Conservation (phyloP, 2,888 invertebrate genomes). For the Bombylius major region DNA sequence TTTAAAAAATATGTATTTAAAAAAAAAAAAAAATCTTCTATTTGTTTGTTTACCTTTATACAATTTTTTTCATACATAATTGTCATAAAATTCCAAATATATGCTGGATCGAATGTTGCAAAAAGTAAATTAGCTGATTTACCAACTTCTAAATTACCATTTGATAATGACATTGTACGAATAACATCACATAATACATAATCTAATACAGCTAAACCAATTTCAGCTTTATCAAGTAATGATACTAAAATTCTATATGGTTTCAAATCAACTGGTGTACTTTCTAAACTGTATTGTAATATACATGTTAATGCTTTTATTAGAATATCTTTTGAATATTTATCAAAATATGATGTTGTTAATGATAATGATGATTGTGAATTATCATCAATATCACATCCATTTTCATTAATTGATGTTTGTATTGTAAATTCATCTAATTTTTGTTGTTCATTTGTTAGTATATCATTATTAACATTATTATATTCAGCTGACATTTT, state of each 20-base stretch:
- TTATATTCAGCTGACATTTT: slow-evolving; percentile 38
- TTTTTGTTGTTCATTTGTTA: slow-evolving; percentile 3
- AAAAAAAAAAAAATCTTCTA: too few species aligned
- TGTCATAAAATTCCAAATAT: slow-evolving; percentile 72
- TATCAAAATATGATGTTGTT: slow-evolving; percentile 46
- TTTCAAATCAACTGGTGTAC: slow-evolving; percentile 47
- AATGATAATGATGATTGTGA: slow-evolving; percentile 2
- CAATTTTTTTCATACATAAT: slow-evolving; percentile 49
- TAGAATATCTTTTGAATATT: slow-evolving; percentile 53
- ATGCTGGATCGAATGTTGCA: slow-evolving; percentile 70
- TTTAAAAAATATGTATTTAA: neutral
- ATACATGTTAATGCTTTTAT: slow-evolving; percentile 51
- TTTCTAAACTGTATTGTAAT: slow-evolving; percentile 43
- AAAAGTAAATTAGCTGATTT: slow-evolving; percentile 77
- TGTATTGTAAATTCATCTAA: neutral
- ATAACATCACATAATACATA: slow-evolving; percentile 68
- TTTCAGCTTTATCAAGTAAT: slow-evolving; percentile 74
- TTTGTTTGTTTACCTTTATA: neutral
- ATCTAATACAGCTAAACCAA: slow-evolving; percentile 66
- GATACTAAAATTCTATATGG: slow-evolving; percentile 71
- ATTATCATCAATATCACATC: too few species aligned
- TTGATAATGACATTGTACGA: slow-evolving; percentile 44
- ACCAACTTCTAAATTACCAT: slow-evolving; percentile 51
- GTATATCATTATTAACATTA: slow-evolving; percentile 20
- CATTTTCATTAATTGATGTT: neutral